These are phyloP conservation scores for Scaeva pyrastri DNA, from an alignment of 2,888 invertebrate species.

Conservation along the genomic window DNA sequence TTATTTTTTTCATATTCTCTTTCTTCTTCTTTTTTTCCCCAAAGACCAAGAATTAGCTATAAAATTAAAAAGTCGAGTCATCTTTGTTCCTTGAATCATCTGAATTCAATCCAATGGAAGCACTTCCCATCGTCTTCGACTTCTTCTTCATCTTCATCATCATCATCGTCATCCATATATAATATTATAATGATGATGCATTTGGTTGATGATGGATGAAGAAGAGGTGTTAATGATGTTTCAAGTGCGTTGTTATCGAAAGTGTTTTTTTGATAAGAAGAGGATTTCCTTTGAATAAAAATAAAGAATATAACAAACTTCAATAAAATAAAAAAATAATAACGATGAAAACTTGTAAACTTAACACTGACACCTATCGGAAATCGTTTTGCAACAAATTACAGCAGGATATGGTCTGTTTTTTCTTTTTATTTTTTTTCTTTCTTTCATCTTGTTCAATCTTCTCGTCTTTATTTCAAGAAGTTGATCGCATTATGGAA, in stretches of 20 bases:
- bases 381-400: slow-evolving; percentile 54
- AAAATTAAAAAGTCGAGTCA: slow-evolving; percentile 24
- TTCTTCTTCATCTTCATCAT: neutral
- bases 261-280: slow-evolving; percentile 62
- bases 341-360: slow-evolving; percentile 13
- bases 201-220: slow-evolving; percentile 24
- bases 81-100: slow-evolving; percentile 22
- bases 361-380: slow-evolving; percentile 31
- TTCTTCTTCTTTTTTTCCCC: neutral
- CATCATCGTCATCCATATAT: too few species aligned
- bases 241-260: slow-evolving; percentile 68
- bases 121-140: neutral
- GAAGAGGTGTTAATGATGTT: slow-evolving; percentile 72
- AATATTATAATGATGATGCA: slow-evolving; percentile 37
- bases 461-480: slow-evolving; percentile 29
- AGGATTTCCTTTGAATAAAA: slow-evolving; percentile 48
- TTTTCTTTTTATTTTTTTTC: neutral
- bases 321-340: too few species aligned
- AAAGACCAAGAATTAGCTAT: neutral
- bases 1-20: neutral
- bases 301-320: neutral
- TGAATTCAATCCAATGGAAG: neutral
- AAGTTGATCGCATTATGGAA: slow-evolving; percentile 37
- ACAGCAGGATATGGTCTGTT: neutral
- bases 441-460: neutral